These are phyloP conservation scores for Alosa sapidissima DNA, from an alignment of 2,797 vertebrate species.

Conservation along the genomic window DNA sequence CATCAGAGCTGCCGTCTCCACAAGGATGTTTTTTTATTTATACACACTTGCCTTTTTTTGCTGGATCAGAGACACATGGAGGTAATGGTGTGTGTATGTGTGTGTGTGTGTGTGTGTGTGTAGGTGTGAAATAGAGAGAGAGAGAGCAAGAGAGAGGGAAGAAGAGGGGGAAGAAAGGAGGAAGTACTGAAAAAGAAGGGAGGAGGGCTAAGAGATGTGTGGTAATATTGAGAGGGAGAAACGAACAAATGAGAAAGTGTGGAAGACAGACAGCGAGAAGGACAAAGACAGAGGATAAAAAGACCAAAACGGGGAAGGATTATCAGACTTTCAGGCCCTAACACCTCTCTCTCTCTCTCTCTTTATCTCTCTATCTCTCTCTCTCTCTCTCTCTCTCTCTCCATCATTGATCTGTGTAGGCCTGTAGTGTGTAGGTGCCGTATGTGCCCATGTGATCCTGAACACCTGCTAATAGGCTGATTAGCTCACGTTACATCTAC, in stretches of 20 bases:
- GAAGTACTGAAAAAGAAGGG: no score
- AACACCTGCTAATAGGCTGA: constrained; percentile 58
- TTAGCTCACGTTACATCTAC: constrained; percentile 49
- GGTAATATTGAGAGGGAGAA: no score
- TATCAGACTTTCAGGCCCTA: no score
- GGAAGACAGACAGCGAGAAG: neutral
- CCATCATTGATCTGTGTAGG: constrained; percentile 29
- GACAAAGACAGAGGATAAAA: no score
- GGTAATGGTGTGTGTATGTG: neutral
- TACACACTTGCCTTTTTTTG: neutral
- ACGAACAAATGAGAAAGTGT: no score
- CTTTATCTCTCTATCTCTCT: neutral
- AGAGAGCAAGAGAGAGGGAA: neutral
- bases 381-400: constrained; percentile 26
- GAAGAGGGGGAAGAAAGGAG: no score
- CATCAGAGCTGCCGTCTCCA: neutral
- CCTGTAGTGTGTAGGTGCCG: neutral
- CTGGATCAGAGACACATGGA: constrained; percentile 30
- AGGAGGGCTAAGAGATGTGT: no score
- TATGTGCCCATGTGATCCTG: constrained; percentile 38
- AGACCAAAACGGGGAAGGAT: no score
- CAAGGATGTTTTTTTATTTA: constrained; percentile 11
- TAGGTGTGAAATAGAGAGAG: neutral
- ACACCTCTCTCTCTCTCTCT: neutral
- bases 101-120: neutral